These are phyloP conservation scores for Volucella inflata DNA, from an alignment of 2,888 invertebrate genomes.

Conservation along the genomic window DNA sequence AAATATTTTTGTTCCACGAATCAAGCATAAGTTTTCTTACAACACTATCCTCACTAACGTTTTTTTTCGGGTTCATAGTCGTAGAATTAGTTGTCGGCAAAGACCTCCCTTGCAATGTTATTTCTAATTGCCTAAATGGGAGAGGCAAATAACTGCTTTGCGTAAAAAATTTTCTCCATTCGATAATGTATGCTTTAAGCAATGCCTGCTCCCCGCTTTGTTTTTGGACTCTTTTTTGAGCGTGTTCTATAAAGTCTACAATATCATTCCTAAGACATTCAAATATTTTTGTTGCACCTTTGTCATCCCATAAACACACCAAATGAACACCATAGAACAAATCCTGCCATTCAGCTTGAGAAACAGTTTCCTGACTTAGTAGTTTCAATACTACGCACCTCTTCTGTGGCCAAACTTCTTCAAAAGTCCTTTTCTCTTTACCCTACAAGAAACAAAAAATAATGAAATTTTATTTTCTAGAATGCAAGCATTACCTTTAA, in stretches of 20 bases:
- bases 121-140: conserved; percentile 96
- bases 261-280: conserved; percentile 96
- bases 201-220: conserved; percentile 97
- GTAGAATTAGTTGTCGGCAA: conserved; percentile 81
- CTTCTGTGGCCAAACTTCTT: conserved; percentile 98
- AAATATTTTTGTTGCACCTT: conserved; percentile 94
- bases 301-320: conserved; percentile 98
- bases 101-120: conserved; percentile 89
- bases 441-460: conserved; percentile 76
- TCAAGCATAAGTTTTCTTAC: conserved; percentile 98
- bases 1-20: conserved; percentile 99
- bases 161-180: conserved; percentile 99
- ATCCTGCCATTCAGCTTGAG: conserved; percentile 98
- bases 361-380: conserved; percentile 96
- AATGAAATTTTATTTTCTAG: neutral
- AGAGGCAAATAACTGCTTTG: conserved; percentile 98
- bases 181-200: conserved; percentile 97
- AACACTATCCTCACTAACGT: conserved; percentile 92
- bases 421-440: conserved; percentile 93
- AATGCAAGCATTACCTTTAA: conserved; percentile 26
- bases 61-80: conserved; percentile 84
- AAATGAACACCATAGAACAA: conserved; percentile 97
- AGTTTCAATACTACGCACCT: conserved; percentile 96
- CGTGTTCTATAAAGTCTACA: conserved; percentile 96
- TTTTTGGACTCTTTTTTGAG: conserved; percentile 94